phyloP scores from a whole-genome alignment of 2,797 vertebrate species.

The Allobates femoralis region DNA sequence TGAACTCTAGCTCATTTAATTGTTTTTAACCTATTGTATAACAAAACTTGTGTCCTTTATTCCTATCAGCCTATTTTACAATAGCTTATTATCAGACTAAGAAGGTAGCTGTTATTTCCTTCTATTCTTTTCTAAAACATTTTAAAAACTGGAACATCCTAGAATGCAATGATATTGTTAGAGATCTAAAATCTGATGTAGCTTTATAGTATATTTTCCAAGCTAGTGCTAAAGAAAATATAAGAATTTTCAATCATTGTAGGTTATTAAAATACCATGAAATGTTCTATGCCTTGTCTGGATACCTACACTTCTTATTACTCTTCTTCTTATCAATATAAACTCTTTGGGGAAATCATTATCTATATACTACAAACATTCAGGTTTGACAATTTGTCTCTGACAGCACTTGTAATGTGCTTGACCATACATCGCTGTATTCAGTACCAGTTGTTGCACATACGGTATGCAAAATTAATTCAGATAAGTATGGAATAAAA shows the following conservation, averaged over 20 bases:
- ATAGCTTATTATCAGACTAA: constrained; percentile 7
- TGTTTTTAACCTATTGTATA: constrained; percentile 22
- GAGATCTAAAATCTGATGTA: neutral
- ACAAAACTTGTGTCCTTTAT: constrained; percentile 7
- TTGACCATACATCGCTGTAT: no score
- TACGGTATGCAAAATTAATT: no score
- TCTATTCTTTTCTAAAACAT: neutral
- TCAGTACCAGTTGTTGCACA: no score
- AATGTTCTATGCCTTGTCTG: neutral
- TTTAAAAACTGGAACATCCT: neutral
- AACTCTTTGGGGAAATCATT: no score
- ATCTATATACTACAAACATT: no score
- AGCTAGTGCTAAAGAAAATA: neutral
- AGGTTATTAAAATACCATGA: neutral
- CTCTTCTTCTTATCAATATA: neutral
- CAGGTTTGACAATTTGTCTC: no score
- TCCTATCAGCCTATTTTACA: constrained; percentile 12
- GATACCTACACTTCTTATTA: neutral
- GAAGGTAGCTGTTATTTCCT: neutral
- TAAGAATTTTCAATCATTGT: neutral
- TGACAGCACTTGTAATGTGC: no score
- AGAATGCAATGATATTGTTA: neutral
- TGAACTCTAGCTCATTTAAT: constrained; percentile 14
- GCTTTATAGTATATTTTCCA: neutral
- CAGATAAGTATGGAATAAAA: no score